These are phyloP conservation scores for Platygyra sinensis DNA, from an alignment of 64 coral and sea anemone genomes.

Conservation along the genomic window DNA sequence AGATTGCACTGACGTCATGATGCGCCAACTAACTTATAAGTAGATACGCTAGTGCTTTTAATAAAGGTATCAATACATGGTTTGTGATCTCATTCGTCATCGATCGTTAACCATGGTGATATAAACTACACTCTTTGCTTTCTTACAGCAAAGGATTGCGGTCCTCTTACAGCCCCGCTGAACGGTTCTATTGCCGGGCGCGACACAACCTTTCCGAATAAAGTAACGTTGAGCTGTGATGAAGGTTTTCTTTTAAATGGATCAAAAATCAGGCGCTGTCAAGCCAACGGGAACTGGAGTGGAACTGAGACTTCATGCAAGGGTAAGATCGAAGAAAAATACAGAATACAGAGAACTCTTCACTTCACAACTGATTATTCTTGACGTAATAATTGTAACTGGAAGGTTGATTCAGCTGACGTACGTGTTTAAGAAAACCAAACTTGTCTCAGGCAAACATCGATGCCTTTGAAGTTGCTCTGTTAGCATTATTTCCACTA, in stretches of 20 bases:
- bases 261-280: slow-evolving; percentile 11
- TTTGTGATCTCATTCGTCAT: too few relatives aligned
- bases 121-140: neutral
- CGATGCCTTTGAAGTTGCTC: neutral
- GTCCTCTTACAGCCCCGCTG: slow-evolving; percentile 28
- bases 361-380: neutral
- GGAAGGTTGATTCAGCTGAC: too few relatives aligned
- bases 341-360: too few relatives aligned
- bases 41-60: too few relatives aligned
- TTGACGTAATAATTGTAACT: neutral
- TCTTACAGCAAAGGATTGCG: slow-evolving; percentile 55
- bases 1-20: too few relatives aligned
- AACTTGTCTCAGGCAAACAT: too few relatives aligned
- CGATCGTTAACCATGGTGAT: neutral
- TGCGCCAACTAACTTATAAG: too few relatives aligned
- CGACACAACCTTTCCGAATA: slow-evolving; percentile 48
- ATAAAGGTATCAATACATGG: too few relatives aligned
- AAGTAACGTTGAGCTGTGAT: slow-evolving; percentile 8
- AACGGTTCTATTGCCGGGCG: slow-evolving; percentile 44
- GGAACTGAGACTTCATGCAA: slow-evolving; percentile 4
- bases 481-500: neutral
- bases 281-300: slow-evolving; percentile 34
- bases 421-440: too few relatives aligned
- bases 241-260: slow-evolving; percentile 37
- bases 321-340: too few relatives aligned